A percentile compares a stretch with the other conserved stretches of the same genome.
Evolutionary conservation across 2,888 invertebrate genomes (phyloP).

Genomic region (Macaria liturata): DNA sequence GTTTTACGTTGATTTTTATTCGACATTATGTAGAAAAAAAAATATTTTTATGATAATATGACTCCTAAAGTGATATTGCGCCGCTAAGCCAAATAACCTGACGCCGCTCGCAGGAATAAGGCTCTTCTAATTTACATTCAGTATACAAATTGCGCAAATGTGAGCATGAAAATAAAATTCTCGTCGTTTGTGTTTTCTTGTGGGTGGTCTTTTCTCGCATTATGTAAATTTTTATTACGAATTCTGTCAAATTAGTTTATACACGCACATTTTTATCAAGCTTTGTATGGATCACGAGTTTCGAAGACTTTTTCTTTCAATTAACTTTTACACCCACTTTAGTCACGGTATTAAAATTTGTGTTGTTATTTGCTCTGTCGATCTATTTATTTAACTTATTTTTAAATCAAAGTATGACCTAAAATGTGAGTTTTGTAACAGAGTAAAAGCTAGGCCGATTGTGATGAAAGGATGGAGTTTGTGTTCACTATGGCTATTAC

Average conservation of each 20-base stretch:
- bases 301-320: constrained; percentile 22
- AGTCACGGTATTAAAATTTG: too few relatives aligned
- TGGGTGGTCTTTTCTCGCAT: constrained; percentile 70
- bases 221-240: constrained; percentile 76
- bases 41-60: constrained; percentile 1
- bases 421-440: too few relatives aligned
- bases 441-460: too few relatives aligned
- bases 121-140: constrained; percentile 80
- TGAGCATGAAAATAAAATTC: constrained; percentile 79
- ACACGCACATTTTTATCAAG: constrained; percentile 61
- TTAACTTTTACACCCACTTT: too few relatives aligned
- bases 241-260: constrained; percentile 72
- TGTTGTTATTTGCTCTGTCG: too few relatives aligned
- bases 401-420: too few relatives aligned
- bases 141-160: constrained; percentile 80
- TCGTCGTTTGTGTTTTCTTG: constrained; percentile 75
- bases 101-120: constrained; percentile 73
- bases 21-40: not conserved
- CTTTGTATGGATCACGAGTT: constrained; percentile 44
- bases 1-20: not conserved
- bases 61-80: constrained; percentile 16
- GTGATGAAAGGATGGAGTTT: too few relatives aligned
- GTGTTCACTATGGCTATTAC: too few relatives aligned
- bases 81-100: constrained; percentile 71
- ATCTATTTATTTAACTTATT: too few relatives aligned